Evolutionary conservation across 2,113 vertebrate species (phyloP).

Genomic region (Rhegmatorhina hoffmannsi): DNA sequence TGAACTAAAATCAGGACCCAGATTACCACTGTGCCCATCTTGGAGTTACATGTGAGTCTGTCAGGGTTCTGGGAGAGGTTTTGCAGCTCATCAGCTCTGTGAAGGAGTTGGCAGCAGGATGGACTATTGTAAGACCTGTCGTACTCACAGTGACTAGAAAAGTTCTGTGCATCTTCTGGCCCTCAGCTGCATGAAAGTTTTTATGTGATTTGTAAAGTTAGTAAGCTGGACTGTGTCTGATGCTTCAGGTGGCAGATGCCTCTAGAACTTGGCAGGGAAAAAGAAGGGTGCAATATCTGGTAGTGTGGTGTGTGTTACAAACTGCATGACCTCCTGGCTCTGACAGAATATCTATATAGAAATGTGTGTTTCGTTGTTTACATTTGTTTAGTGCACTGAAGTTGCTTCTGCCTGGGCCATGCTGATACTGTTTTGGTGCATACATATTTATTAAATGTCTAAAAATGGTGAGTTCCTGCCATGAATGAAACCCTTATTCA

Average conservation of each 20-base stretch:
- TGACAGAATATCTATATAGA: neutral
- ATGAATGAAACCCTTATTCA: neutral
- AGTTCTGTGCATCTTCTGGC: neutral
- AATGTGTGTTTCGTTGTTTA: neutral
- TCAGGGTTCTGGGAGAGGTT: neutral
- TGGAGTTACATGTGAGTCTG: neutral
- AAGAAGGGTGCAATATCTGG: neutral
- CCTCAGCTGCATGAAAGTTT: neutral
- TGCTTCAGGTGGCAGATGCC: neutral
- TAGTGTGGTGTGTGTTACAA: neutral
- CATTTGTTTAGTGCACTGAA: neutral
- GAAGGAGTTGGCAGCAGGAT: neutral
- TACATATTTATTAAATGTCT: neutral
- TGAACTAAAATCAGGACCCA: neutral
- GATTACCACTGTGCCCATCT: rapidly evolving
- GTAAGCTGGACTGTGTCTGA: neutral
- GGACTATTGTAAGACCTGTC: neutral
- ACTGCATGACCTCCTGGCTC: neutral
- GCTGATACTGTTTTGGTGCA: neutral
- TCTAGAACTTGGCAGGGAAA: neutral
- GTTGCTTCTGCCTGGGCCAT: neutral
- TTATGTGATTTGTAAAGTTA: neutral
- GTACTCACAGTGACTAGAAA: neutral
- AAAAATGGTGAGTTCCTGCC: neutral
- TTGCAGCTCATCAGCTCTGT: neutral